These are phyloP conservation scores for Asteroscopus sphinx DNA, from an alignment of 2,888 invertebrate genomes.

Conservation along the genomic window DNA sequence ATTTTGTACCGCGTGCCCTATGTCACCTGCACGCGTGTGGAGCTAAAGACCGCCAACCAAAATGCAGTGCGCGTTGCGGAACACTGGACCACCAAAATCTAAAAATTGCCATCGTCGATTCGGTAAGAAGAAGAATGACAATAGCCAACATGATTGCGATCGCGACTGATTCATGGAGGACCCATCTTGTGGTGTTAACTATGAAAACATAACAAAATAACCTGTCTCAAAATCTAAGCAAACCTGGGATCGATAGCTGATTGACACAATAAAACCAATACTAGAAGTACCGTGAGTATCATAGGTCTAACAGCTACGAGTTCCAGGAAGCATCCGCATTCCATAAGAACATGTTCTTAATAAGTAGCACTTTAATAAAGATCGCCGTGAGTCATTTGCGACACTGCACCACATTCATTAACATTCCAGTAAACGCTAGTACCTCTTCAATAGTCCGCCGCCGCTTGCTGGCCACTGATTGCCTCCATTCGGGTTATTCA, in stretches of 20 bases:
- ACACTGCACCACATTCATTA: constrained; percentile 82
- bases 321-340: constrained; percentile 85
- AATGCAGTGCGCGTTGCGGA: too few relatives aligned
- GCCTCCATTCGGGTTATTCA: constrained; percentile 65
- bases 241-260: constrained; percentile 1
- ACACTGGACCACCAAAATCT: too few relatives aligned
- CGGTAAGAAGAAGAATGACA: too few relatives aligned
- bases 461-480: constrained; percentile 64
- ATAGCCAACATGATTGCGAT: too few relatives aligned
- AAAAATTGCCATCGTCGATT: too few relatives aligned
- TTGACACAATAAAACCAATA: constrained; percentile 21
- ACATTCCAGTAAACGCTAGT: constrained; percentile 79
- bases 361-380: constrained; percentile 69
- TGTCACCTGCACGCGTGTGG: too few relatives aligned
- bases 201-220: not conserved
- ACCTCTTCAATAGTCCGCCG: constrained; percentile 68
- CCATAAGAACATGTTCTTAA: constrained; percentile 82
- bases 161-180: too few relatives aligned
- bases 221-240: not conserved
- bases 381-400: constrained; percentile 80
- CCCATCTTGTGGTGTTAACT: not conserved
- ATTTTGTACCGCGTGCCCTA: too few relatives aligned
- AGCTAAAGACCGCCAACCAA: too few relatives aligned
- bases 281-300: constrained; percentile 43
- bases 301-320: constrained; percentile 71